A percentile compares a stretch with the other conserved stretches of the same genome.
phyloP scores from a whole-genome alignment of 2,113 vertebrate species.

The Centropus bengalensis region DNA sequence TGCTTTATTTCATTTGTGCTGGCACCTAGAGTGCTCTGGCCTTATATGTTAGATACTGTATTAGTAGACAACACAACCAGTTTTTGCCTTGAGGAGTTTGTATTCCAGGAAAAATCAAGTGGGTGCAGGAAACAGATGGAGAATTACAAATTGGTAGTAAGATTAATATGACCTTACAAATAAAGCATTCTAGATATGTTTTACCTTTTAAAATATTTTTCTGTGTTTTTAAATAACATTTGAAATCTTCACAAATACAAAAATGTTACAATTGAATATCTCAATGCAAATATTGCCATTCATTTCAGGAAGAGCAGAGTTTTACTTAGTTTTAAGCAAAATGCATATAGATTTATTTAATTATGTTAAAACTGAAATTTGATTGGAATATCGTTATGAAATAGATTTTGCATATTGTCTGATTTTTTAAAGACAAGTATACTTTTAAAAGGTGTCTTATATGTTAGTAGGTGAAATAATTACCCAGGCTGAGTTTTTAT shows the following conservation, averaged over 20 bases:
- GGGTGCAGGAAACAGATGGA: neutral
- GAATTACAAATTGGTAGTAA: neutral
- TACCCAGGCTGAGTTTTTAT: neutral
- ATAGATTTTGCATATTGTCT: neutral
- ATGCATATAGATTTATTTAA: neutral
- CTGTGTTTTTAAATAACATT: neutral
- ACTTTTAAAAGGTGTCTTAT: neutral
- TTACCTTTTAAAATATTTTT: neutral
- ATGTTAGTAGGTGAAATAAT: neutral
- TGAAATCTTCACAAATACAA: neutral
- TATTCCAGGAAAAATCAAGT: neutral
- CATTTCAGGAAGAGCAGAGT: neutral
- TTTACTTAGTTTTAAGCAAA: neutral
- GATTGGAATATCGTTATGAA: neutral
- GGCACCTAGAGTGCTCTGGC: neutral
- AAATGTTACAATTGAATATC: neutral
- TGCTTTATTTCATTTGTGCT: neutral
- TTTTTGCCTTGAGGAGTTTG: neutral
- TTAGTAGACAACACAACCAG: neutral
- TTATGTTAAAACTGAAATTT: neutral
- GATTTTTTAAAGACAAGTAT: neutral
- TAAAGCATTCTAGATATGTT: neutral
- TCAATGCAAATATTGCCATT: neutral
- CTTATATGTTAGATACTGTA: neutral
- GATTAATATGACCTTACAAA: neutral